Percentiles rank a stretch among this genome's conserved stretches.
Evolutionary conservation across 1,140 invertebrate genomes (phyloP).

Genomic region (Megathymus violae): DNA sequence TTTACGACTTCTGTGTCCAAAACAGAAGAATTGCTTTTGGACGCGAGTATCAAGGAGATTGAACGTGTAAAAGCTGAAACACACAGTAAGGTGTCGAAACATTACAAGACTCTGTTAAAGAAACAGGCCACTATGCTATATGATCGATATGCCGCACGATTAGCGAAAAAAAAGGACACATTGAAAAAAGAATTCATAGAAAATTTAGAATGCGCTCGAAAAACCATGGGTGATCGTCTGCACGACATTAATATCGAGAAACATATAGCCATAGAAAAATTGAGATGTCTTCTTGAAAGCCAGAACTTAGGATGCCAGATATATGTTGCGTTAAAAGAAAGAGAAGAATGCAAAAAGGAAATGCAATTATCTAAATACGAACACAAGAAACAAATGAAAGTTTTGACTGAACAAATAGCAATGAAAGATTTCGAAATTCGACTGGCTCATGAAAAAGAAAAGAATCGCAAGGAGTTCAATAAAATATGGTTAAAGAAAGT

Average conservation of each 20-base stretch:
- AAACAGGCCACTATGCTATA: conserved; percentile 62
- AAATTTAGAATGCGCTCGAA: conserved; percentile 47
- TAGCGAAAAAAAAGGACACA: conserved; percentile 52
- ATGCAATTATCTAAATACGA: conserved; percentile 49
- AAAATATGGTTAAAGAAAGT: conserved; percentile 70
- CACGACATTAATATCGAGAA: conserved; percentile 73
- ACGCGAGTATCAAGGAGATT: conserved; percentile 57
- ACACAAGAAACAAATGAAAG: conserved; percentile 59
- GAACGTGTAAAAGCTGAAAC: conserved; percentile 50
- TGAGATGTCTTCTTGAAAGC: conserved; percentile 59
- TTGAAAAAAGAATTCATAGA: conserved; percentile 56
- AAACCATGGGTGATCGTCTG: conserved; percentile 45
- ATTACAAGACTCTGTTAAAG: conserved; percentile 51
- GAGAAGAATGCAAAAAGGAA: conserved; percentile 58
- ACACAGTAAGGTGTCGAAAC: conserved; percentile 49
- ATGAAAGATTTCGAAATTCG: conserved; percentile 63
- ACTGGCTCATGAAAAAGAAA: conserved; percentile 57
- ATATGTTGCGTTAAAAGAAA: conserved; percentile 72
- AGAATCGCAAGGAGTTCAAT: conserved; percentile 52
- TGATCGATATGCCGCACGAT: conserved; percentile 52
- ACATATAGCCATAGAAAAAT: conserved; percentile 62
- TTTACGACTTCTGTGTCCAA: conserved; percentile 59
- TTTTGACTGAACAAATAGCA: conserved; percentile 49
- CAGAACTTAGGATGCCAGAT: conserved; percentile 73
- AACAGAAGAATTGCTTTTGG: conserved; percentile 56